A percentile compares a stretch with the other conserved stretches of the same genome.
phyloP scores from a whole-genome alignment of 2,888 invertebrate genomes.

The Nomada goodeniana region DNA sequence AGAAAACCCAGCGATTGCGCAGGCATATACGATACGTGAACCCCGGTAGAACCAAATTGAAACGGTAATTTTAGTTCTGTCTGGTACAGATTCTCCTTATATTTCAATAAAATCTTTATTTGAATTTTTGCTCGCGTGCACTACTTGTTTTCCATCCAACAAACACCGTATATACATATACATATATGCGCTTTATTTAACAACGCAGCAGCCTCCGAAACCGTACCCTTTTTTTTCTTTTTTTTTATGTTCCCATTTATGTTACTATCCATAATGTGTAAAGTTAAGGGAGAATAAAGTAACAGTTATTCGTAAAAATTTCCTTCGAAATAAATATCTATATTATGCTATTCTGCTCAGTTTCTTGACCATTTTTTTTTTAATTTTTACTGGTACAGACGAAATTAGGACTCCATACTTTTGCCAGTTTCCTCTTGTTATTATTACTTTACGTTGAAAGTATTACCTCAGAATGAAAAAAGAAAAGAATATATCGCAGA shows the following conservation, averaged over 20 bases:
- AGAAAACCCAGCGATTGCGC: constrained; percentile 75
- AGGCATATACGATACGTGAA: constrained; percentile 82
- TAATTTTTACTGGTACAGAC: too few relatives aligned
- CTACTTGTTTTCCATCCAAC: constrained; percentile 49
- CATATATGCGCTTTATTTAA: constrained; percentile 24
- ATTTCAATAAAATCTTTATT: constrained; percentile 84
- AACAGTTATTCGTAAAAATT: constrained; percentile 26
- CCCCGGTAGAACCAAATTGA: constrained; percentile 84
- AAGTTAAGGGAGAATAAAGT: constrained; percentile 39
- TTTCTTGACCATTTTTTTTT: too few relatives aligned
- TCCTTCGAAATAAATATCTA: too few relatives aligned
- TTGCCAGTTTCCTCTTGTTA: too few relatives aligned
- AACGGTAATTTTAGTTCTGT: constrained; percentile 84
- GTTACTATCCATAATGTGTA: constrained; percentile 26
- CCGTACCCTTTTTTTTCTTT: not conserved
- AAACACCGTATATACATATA: not conserved
- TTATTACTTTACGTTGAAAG: too few relatives aligned
- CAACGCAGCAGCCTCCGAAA: not conserved
- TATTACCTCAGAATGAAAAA: too few relatives aligned
- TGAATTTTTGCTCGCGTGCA: constrained; percentile 67
- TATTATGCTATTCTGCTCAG: too few relatives aligned
- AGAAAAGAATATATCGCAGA: too few relatives aligned
- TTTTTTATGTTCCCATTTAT: constrained; percentile 25
- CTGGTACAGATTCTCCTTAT: constrained; percentile 84
- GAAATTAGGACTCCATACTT: too few relatives aligned